Evolutionary conservation across 2,797 vertebrate species (phyloP).

Genomic region (Glossophaga mutica): DNA sequence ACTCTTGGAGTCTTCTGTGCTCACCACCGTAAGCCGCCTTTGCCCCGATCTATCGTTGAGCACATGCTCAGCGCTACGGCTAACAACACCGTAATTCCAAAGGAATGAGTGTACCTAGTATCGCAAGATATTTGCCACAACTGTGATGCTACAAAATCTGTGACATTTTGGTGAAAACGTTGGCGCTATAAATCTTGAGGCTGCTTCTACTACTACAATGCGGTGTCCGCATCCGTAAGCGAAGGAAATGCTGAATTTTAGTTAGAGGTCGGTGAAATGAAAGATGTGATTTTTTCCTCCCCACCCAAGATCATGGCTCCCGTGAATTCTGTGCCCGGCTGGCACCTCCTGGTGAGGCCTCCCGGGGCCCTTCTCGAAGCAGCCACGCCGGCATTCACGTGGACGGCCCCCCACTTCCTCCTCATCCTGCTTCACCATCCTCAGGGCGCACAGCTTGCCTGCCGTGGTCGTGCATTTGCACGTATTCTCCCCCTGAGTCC

Average conservation of each 20-base stretch:
- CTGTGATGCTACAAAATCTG: neutral
- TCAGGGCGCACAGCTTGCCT: neutral
- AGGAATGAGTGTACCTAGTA: neutral
- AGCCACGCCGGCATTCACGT: accelerated
- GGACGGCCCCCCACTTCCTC: neutral
- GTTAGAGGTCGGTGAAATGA: neutral
- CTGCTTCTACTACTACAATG: neutral
- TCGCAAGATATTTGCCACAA: neutral
- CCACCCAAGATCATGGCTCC: neutral
- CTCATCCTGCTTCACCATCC: accelerated
- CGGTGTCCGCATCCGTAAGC: neutral
- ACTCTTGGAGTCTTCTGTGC: neutral
- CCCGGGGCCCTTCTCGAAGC: neutral
- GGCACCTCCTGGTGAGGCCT: neutral
- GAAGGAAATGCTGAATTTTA: neutral
- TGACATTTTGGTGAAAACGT: neutral
- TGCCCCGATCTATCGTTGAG: neutral
- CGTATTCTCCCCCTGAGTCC: neutral
- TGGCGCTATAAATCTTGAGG: neutral
- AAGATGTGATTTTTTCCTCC: neutral
- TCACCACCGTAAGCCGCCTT: neutral
- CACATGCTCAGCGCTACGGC: neutral
- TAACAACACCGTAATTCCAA: neutral
- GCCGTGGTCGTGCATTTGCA: accelerated
- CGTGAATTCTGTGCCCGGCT: neutral